Evolutionary conservation across 2,888 invertebrate genomes (phyloP).

Genomic region (Machimus atricapillus): DNA sequence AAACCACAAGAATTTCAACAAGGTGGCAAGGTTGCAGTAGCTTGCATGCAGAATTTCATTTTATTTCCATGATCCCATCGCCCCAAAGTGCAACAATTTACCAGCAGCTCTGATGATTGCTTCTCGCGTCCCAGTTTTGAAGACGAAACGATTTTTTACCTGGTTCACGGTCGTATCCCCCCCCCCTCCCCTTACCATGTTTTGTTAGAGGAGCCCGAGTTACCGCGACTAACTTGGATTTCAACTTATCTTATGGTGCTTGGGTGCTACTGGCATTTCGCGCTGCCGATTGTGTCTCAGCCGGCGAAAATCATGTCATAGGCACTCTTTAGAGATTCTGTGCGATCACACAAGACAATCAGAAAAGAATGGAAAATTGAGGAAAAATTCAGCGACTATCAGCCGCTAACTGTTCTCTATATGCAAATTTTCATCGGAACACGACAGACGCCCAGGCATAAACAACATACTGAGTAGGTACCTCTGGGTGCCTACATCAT

Average conservation of each 20-base stretch:
- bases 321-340: neutral
- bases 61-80: constrained; percentile 31
- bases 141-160: neutral
- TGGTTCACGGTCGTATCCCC: neutral
- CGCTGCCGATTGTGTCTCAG: constrained; percentile 24
- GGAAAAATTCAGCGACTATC: constrained; percentile 25
- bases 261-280: neutral
- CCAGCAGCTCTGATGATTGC: constrained; percentile 18
- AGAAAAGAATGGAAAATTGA: constrained; percentile 37
- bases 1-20: constrained; percentile 31
- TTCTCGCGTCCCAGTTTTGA: constrained; percentile 36
- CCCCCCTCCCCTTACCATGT: neutral
- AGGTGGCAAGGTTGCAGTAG: neutral
- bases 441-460: constrained; percentile 35
- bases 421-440: constrained; percentile 28
- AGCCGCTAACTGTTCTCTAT: constrained; percentile 33
- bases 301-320: constrained; percentile 22
- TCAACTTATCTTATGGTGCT: neutral
- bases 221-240: neutral
- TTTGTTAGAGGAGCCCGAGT: neutral
- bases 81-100: constrained; percentile 30
- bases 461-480: neutral
- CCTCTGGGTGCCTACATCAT: constrained; percentile 29
- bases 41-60: constrained; percentile 33
- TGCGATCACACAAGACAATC: constrained; percentile 17